phyloP scores from a whole-genome alignment of 2,113 vertebrate genomes.

The Poeciliopsis occidentalis region DNA sequence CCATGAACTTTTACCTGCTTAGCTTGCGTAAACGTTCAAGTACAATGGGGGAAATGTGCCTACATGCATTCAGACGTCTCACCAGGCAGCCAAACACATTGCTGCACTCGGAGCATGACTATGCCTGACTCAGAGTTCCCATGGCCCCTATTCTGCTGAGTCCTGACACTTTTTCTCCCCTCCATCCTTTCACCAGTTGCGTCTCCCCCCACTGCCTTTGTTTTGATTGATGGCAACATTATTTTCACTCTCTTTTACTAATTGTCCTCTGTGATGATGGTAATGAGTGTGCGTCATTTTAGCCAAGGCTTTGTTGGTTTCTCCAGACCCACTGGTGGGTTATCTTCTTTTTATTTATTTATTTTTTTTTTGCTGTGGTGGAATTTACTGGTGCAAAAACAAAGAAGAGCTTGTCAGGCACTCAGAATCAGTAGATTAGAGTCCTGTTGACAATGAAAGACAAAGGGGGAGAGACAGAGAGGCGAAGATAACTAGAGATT shows the following conservation, averaged over 20 bases:
- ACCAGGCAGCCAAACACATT: not conserved
- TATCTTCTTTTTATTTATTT: conserved; percentile 18
- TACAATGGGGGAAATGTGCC: not conserved
- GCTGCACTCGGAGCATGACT: conserved; percentile 9
- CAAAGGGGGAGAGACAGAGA: conserved; percentile 12
- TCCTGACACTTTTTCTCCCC: conserved; percentile 43
- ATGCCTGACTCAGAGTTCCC: conserved; percentile 58
- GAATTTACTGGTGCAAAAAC: conserved; percentile 80
- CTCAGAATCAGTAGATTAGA: conserved; percentile 83
- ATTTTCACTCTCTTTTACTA: conserved; percentile 58
- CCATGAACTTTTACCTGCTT: not conserved
- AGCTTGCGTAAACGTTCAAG: not conserved
- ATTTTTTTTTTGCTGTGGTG: conserved; percentile 45
- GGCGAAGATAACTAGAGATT: conserved; percentile 22
- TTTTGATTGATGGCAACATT: conserved; percentile 46
- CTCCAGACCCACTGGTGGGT: conserved; percentile 46
- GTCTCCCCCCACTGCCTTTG: conserved; percentile 31
- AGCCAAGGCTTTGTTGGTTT: conserved; percentile 50
- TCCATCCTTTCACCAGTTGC: conserved; percentile 30
- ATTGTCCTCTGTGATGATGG: conserved; percentile 64
- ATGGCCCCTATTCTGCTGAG: conserved; percentile 45
- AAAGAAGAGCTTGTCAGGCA: conserved; percentile 86
- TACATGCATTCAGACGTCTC: not conserved
- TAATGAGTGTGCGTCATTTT: conserved; percentile 68
- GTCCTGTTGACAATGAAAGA: conserved; percentile 50